Conservation (phyloP, 2,888 invertebrate genomes). For the Ellobium chinense region DNA sequence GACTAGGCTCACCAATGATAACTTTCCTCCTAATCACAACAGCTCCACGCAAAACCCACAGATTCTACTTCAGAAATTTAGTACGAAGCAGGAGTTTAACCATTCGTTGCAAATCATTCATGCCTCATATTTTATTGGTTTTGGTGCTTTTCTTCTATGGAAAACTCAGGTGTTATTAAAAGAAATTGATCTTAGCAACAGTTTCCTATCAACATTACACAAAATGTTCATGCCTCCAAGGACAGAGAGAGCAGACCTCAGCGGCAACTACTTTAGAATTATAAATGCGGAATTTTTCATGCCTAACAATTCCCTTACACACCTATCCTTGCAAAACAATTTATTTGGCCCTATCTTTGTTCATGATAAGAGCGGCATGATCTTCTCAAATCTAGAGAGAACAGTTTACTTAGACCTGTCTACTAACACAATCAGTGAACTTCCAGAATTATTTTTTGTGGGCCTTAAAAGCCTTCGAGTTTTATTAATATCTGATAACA, state of each 20-base stretch:
- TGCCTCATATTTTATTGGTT: neutral
- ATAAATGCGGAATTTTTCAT: neutral
- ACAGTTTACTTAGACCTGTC: neutral
- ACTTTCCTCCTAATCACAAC: neutral
- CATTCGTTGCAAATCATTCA: too few species aligned
- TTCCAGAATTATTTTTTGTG: neutral
- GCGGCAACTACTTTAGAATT: neutral
- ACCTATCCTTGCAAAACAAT: neutral
- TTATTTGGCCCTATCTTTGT: neutral
- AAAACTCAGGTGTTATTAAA: neutral
- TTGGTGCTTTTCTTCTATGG: neutral
- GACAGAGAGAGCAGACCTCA: neutral
- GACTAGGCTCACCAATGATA: neutral
- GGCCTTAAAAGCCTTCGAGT: neutral
- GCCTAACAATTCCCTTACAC: neutral
- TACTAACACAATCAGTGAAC: neutral
- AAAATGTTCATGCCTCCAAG: neutral
- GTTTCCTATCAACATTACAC: neutral
- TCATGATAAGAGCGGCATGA: neutral
- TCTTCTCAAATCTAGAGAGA: neutral
- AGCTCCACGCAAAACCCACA: too few species aligned
- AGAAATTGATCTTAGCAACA: neutral
- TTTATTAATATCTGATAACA: neutral
- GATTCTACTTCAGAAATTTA: too few species aligned
- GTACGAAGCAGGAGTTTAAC: too few species aligned